Percentiles rank a stretch among this genome's conserved stretches.
Conservation (phyloP, 2,888 invertebrate species). For the Stenolophus ochropezus region DNA sequence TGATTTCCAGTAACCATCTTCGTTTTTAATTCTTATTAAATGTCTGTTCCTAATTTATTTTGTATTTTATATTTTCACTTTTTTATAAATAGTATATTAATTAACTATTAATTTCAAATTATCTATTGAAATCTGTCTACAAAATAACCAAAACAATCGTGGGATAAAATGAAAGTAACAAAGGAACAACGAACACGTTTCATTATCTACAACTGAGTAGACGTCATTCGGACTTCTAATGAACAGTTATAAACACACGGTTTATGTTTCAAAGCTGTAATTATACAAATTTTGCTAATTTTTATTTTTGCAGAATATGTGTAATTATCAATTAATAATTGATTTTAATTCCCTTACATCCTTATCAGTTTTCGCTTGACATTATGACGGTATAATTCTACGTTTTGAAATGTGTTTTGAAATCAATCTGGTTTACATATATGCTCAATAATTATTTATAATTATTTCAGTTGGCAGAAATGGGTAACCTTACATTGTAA, state of each 20-base stretch:
- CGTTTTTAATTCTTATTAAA: too few species aligned
- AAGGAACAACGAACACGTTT: constrained; percentile 10
- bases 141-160: constrained; percentile 35
- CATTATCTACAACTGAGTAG: constrained; percentile 1
- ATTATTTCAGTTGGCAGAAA: not conserved
- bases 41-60: too few species aligned
- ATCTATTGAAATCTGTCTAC: not conserved
- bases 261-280: constrained; percentile 29
- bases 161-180: constrained; percentile 27
- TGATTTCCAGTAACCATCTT: too few species aligned
- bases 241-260: constrained; percentile 30
- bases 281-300: constrained; percentile 40
- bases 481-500: not conserved
- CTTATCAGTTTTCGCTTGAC: constrained; percentile 11
- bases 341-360: constrained; percentile 26
- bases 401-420: not conserved
- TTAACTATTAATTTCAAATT: not conserved
- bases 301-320: constrained; percentile 13
- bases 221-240: not conserved
- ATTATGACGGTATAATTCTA: not conserved
- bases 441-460: not conserved
- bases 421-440: not conserved
- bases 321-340: constrained; percentile 48
- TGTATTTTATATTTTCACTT: too few species aligned
- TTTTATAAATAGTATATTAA: too few species aligned